phyloP scores from a whole-genome alignment of 2,113 vertebrate genomes.

The Leucoraja erinaceus region DNA sequence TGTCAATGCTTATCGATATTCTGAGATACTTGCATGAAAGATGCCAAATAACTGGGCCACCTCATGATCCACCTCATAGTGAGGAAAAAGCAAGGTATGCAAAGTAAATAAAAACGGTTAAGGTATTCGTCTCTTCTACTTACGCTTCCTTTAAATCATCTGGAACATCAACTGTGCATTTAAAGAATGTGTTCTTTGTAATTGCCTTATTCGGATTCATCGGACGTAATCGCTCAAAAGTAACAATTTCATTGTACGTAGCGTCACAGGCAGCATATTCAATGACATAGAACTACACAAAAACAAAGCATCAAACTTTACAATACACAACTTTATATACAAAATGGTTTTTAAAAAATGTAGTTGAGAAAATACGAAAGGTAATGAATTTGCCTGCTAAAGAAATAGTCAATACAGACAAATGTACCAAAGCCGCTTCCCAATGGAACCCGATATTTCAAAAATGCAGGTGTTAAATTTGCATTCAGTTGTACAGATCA shows the following conservation, averaged over 20 bases:
- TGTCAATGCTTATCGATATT: not conserved
- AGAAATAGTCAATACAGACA: not conserved
- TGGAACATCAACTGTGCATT: constrained; percentile 70
- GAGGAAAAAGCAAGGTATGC: not conserved
- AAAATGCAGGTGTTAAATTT: not conserved
- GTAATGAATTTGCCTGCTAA: not conserved
- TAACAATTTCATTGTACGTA: constrained; percentile 76
- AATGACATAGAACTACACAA: constrained; percentile 68
- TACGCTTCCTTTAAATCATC: constrained; percentile 73
- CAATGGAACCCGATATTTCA: not conserved
- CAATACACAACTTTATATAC: not conserved
- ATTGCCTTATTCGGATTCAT: constrained; percentile 74
- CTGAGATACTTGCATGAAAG: not conserved
- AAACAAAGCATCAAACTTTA: not conserved
- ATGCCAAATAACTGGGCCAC: not conserved
- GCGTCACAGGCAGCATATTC: constrained; percentile 77
- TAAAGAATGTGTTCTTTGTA: constrained; percentile 74
- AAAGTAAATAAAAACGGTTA: constrained; percentile 37
- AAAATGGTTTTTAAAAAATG: not conserved
- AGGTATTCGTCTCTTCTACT: constrained; percentile 51
- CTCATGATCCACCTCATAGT: not conserved
- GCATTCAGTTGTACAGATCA: no score
- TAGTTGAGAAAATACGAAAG: not conserved
- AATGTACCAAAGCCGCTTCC: not conserved
- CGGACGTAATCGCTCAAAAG: constrained; percentile 69